Conservation (phyloP, 2,113 vertebrate species). For the Poeciliopsis prolifica region DNA sequence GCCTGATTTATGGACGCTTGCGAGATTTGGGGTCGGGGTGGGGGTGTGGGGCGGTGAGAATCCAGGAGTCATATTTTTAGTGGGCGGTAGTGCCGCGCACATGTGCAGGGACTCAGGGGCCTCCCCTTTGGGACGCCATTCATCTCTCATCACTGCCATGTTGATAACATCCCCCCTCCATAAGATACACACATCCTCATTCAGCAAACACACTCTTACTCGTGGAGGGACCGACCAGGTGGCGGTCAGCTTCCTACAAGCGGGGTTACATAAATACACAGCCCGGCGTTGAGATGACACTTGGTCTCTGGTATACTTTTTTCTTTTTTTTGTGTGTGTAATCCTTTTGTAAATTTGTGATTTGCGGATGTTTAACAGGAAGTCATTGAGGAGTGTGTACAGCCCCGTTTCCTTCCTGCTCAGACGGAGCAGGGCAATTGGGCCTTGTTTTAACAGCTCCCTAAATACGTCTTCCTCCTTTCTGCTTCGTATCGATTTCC, state of each 20-base stretch:
- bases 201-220: constrained; percentile 33
- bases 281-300: constrained; percentile 72
- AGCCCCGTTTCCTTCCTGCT: constrained; percentile 70
- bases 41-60: constrained; percentile 47
- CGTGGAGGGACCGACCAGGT: constrained; percentile 55
- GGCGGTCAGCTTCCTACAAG: constrained; percentile 66
- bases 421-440: constrained; percentile 65
- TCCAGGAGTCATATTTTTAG: constrained; percentile 77
- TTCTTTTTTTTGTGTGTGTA: constrained; percentile 43
- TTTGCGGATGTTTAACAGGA: constrained; percentile 74
- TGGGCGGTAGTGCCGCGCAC: constrained; percentile 61
- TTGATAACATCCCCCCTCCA: constrained; percentile 81
- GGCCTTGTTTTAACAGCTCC: constrained; percentile 41
- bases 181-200: constrained; percentile 57
- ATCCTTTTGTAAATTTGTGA: constrained; percentile 72
- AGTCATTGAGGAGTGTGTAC: constrained; percentile 72
- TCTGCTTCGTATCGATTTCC: constrained; percentile 7
- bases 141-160: constrained; percentile 78
- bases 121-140: constrained; percentile 67
- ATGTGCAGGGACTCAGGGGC: constrained; percentile 70
- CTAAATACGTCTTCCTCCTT: constrained; percentile 42
- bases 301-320: constrained; percentile 44
- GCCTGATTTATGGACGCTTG: constrained; percentile 75
- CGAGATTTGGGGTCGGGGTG: constrained; percentile 32
- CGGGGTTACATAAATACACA: constrained; percentile 78